Base-by-base conservation (phyloP, 2,797 vertebrate species). In the Channallabes apus region DNA sequence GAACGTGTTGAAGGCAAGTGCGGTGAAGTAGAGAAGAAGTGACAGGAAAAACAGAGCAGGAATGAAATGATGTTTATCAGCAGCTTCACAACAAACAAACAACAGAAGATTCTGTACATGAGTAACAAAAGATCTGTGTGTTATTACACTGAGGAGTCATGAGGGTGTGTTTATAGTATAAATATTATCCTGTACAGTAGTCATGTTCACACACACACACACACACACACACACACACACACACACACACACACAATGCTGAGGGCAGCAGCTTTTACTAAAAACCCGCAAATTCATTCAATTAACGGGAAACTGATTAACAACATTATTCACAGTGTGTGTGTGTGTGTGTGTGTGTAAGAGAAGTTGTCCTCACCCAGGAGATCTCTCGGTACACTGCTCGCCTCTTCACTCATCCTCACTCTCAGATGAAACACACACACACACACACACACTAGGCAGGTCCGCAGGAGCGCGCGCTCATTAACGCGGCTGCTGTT, bases 361-460 rank as follows among this genome's bases (percentile, higher is more conserved):
- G 3, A 35, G 29, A 29, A 46, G 61, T 77, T 77, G 68, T 67
- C 38, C 86, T 87, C 38, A 87, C 84, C 84, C 65, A 86, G 87
- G 78, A 87, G 80, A 51, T 86, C 85, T 83, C 67, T 75, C n/a
- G 83, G 80, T 27, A 86, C 82, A 69, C 61, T 80, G 29, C 86
- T 82, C 12, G 29, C 41, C 69, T 83, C 86, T 67, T 85, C 86
- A 75, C 73, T 87, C 86, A 87, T 86, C 38, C 54, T 84, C 71
- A 32, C 27, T 58, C 14, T 24, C 68, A 8, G 81, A 41, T 82
- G 20, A 65, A 41, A 56, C 69, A 71, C 68, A 68, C 67, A 64
- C 61, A 64, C 61, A 64, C 61, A 64, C 62, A 64, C 62, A 64
- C 62, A 64, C 62, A 64, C 62, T 46, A 62, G 29, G 18, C 75